phyloP scores from a whole-genome alignment of 2,888 invertebrate genomes.

The Ophion ventricosus region DNA sequence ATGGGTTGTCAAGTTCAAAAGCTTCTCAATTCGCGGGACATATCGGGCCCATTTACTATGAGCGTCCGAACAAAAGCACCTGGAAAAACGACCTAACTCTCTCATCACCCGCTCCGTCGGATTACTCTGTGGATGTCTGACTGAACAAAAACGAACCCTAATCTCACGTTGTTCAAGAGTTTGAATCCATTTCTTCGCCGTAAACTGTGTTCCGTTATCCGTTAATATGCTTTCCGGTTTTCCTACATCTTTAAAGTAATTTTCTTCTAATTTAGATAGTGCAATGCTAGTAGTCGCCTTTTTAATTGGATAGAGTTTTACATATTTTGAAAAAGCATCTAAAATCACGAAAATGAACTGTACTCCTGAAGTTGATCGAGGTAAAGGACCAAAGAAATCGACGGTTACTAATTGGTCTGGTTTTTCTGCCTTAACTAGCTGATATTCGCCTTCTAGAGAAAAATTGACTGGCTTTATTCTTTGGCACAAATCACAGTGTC shows the following conservation, averaged over 20 bases:
- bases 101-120: not conserved
- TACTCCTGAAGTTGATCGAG: not conserved
- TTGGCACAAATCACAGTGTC: conserved; percentile 59
- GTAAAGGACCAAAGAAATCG: conserved; percentile 57
- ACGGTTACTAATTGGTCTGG: conserved; percentile 51
- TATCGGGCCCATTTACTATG: not conserved
- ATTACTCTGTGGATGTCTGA: not conserved
- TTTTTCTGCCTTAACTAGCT: conserved; percentile 19
- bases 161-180: not conserved
- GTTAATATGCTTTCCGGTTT: conserved; percentile 49
- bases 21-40: not conserved
- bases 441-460: conserved; percentile 35
- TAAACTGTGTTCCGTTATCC: conserved; percentile 63
- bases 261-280: conserved; percentile 44
- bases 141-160: not conserved
- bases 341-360: conserved; percentile 57
- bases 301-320: conserved; percentile 52
- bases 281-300: conserved; percentile 38
- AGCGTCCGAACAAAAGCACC: not conserved
- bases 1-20: not conserved
- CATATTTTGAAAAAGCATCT: conserved; percentile 57
- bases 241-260: conserved; percentile 42
- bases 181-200: conserved; percentile 34
- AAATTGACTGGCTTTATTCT: conserved; percentile 33
- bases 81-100: not conserved